A percentile compares a stretch with the other conserved stretches of the same genome.
These are phyloP conservation scores for Turritopsis dohrnii DNA, from an alignment of 30 jellyfish, hydroid and myxozoan genomes.

Conservation along the genomic window DNA sequence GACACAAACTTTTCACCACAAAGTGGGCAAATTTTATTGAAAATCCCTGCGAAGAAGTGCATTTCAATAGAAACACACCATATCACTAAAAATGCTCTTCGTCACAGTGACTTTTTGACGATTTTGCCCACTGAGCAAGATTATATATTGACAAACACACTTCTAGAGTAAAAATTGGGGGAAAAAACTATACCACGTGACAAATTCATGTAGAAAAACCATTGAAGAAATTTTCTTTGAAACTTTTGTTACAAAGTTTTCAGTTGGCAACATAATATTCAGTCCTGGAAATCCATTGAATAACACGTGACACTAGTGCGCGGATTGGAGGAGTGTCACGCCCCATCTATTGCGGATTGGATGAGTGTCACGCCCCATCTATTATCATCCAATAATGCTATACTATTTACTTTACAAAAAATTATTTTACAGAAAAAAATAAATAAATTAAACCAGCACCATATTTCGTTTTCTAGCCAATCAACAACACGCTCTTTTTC, in stretches of 20 bases:
- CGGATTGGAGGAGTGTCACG: background rate
- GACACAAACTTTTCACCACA: no score
- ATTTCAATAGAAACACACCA: no score
- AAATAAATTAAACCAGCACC: background rate
- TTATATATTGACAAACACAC: background rate
- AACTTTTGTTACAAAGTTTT: background rate
- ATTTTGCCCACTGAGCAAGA: no score
- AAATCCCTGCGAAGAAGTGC: no score
- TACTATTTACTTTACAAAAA: conserved; percentile 9
- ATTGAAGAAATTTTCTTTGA: background rate
- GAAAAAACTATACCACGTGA: background rate
- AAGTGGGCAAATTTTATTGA: no score
- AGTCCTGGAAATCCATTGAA: background rate
- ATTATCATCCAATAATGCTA: background rate
- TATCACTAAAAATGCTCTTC: no score
- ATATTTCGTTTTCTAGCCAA: background rate
- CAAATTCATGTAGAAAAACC: background rate
- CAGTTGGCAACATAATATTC: background rate
- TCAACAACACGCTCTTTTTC: background rate
- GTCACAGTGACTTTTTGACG: no score
- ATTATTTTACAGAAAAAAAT: conserved; percentile 14
- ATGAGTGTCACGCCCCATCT: background rate
- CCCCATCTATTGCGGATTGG: background rate
- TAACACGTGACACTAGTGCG: background rate
- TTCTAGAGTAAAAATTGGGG: background rate